Conservation (phyloP, 2,113 vertebrate species). For the Oreamnos americanus region DNA sequence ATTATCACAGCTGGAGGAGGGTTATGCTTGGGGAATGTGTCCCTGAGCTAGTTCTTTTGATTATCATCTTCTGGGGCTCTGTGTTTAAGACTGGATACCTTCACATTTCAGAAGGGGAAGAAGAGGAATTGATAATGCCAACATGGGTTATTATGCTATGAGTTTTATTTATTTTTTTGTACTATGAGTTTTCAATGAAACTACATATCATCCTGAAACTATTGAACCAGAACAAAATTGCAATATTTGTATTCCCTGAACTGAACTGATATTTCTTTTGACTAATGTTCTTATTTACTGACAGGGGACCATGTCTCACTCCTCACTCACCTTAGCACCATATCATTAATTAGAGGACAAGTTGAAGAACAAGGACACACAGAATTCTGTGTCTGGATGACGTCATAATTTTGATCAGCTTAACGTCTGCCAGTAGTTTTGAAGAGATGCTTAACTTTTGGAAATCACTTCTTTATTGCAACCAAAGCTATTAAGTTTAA, state of each 20-base stretch:
- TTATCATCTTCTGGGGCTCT: not conserved
- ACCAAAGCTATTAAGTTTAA: slow-evolving; percentile 49
- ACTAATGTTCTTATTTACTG: not conserved
- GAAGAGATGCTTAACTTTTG: slow-evolving; percentile 36
- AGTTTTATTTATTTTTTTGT: not conserved
- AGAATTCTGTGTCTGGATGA: not conserved
- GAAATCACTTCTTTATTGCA: slow-evolving; percentile 45
- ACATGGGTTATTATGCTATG: not conserved
- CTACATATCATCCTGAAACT: not conserved
- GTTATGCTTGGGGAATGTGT: not conserved
- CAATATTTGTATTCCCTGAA: not conserved
- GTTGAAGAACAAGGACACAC: not conserved
- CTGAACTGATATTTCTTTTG: not conserved
- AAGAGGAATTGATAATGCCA: not conserved
- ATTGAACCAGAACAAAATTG: not conserved
- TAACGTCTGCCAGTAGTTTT: not conserved
- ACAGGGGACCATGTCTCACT: not conserved
- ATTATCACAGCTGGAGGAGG: not conserved
- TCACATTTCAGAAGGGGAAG: not conserved
- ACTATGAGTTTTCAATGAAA: not conserved
- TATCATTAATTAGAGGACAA: not conserved
- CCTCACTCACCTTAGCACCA: not conserved
- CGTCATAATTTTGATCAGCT: slow-evolving; percentile 36
- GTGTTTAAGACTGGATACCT: not conserved
- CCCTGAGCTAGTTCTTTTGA: not conserved